Evolutionary conservation across 2,113 vertebrate species (phyloP).

Genomic region (Sinocyclocheilus anophthalmus): DNA sequence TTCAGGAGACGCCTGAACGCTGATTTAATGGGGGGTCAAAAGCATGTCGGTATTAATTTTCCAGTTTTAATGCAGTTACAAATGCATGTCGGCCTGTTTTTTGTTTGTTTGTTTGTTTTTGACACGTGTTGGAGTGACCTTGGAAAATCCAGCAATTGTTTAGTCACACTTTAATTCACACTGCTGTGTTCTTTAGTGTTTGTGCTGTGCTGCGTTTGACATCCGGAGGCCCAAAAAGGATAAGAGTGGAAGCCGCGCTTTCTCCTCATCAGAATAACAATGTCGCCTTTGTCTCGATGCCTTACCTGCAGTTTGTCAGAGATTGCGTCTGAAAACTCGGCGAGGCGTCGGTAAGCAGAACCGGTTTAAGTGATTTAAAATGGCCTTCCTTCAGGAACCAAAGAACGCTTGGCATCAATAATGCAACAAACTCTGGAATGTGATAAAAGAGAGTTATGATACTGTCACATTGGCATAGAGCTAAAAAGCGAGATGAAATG

Average conservation of each 20-base stretch:
- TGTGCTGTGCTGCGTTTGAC: constrained; percentile 4
- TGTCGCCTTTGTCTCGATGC: constrained; percentile 3
- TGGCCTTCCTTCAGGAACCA: constrained; percentile 14
- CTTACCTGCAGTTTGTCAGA: constrained; percentile 17
- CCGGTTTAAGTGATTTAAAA: constrained; percentile 33
- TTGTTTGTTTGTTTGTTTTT: neutral
- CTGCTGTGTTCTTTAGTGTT: constrained; percentile 11
- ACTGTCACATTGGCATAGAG: constrained; percentile 16
- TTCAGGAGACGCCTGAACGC: neutral
- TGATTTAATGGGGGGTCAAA: neutral
- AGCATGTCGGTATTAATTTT: neutral
- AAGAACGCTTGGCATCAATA: constrained; percentile 25
- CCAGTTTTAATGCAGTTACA: neutral
- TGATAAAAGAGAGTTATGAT: constrained; percentile 38
- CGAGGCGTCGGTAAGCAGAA: neutral
- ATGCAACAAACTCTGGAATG: constrained; percentile 28
- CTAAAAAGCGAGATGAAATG: constrained; percentile 29
- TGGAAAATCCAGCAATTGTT: neutral
- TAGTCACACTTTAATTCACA: constrained; percentile 18
- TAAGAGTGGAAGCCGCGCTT: constrained; percentile 6
- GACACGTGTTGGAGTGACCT: neutral
- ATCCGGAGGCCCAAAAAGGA: constrained; percentile 8
- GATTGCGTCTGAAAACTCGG: constrained; percentile 14
- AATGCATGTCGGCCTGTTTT: neutral
- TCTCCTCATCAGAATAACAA: constrained; percentile 43